phyloP scores from a whole-genome alignment of 2,888 invertebrate genomes.

The Colostygia pectinataria region DNA sequence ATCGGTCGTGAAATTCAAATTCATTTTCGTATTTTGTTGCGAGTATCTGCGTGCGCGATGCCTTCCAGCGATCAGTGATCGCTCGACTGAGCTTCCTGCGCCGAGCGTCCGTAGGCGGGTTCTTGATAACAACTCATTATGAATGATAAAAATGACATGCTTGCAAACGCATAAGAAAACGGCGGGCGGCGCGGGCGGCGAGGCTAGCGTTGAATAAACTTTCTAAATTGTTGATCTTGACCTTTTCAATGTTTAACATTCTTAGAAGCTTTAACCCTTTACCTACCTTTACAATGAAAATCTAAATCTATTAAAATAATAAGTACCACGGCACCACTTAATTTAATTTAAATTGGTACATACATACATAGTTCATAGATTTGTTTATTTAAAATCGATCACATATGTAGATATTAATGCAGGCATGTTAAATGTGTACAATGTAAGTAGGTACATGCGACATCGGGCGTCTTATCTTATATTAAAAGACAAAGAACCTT shows the following conservation, averaged over 20 bases:
- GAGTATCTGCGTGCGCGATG: slow-evolving; percentile 43
- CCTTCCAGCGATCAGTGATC: slow-evolving; percentile 41
- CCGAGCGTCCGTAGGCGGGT: slow-evolving; percentile 58
- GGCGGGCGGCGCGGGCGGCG: neutral
- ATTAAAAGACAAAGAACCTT: too few relatives aligned
- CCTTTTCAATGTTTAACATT: slow-evolving; percentile 1
- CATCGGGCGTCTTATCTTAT: too few relatives aligned
- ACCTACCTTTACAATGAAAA: too few relatives aligned
- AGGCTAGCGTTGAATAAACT: slow-evolving; percentile 17
- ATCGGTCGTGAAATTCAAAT: slow-evolving; percentile 47
- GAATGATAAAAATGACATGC: slow-evolving; percentile 69
- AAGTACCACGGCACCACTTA: too few relatives aligned
- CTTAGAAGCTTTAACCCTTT: slow-evolving; percentile 3
- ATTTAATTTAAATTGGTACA: too few relatives aligned
- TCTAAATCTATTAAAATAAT: too few relatives aligned
- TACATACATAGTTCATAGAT: too few relatives aligned
- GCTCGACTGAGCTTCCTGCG: slow-evolving; percentile 64
- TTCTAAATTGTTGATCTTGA: slow-evolving; percentile 16
- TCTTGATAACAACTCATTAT: slow-evolving; percentile 70
- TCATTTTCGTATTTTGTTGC: slow-evolving; percentile 33
- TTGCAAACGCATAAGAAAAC: slow-evolving; percentile 43
- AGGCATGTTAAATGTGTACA: too few relatives aligned
- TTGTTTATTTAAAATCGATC: too few relatives aligned
- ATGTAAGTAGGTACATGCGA: too few relatives aligned
- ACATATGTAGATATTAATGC: too few relatives aligned